Percentiles rank a stretch among this genome's conserved stretches.
phyloP scores from a whole-genome alignment of 2,113 vertebrate genomes.

The Microcebus ravelobensis region DNA sequence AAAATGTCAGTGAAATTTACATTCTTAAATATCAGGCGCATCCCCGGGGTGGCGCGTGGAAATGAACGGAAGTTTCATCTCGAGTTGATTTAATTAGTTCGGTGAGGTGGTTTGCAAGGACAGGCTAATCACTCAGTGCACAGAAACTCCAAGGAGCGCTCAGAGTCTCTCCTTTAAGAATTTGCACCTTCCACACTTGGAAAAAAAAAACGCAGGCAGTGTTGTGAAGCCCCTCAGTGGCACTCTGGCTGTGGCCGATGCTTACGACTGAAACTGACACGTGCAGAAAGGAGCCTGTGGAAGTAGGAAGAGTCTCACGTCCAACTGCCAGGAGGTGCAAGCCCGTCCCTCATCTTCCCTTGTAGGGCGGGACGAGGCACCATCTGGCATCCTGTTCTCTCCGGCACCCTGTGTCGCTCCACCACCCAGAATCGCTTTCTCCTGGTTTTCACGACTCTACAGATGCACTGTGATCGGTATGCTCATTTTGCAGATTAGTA shows the following conservation, averaged over 20 bases:
- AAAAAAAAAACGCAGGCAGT: not conserved
- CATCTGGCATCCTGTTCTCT: not conserved
- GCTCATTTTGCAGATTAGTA: not conserved
- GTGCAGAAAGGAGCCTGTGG: not conserved
- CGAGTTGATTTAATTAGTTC: slow-evolving; percentile 70
- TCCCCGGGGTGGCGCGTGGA: slow-evolving; percentile 30
- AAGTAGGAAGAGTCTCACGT: not conserved
- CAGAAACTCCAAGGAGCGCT: slow-evolving; percentile 44
- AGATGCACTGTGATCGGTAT: not conserved
- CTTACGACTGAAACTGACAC: not conserved
- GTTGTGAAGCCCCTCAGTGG: not conserved
- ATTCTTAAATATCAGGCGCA: not conserved
- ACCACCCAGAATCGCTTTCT: not conserved
- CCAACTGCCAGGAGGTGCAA: not conserved
- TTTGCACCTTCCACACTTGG: not conserved
- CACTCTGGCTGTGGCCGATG: not conserved
- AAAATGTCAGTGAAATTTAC: not conserved
- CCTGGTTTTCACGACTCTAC: not conserved
- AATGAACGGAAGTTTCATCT: slow-evolving; percentile 38
- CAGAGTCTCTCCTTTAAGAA: slow-evolving; percentile 24
- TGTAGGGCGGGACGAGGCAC: not conserved
- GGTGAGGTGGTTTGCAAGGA: slow-evolving; percentile 53
- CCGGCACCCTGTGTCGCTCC: not conserved
- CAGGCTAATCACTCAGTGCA: slow-evolving; percentile 51
- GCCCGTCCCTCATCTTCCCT: not conserved